A percentile compares a stretch with the other conserved stretches of the same genome.
Evolutionary conservation across 2,113 vertebrate genomes (phyloP).

Genomic region (Motacilla tschutschensis): DNA sequence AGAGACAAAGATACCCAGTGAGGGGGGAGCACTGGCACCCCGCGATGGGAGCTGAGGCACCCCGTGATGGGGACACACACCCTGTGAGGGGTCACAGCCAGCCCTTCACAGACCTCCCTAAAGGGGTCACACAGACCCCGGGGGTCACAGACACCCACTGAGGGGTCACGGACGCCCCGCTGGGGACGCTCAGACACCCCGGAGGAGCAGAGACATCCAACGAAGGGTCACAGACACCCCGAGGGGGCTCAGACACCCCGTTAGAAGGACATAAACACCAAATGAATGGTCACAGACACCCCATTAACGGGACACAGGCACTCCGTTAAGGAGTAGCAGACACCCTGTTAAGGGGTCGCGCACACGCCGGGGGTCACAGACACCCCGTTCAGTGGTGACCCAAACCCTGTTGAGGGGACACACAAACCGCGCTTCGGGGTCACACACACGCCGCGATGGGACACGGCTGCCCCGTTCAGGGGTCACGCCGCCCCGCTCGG

Average conservation of each 20-base stretch:
- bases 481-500: no score
- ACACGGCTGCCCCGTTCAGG: rapidly evolving
- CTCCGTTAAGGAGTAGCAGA: not conserved
- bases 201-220: rapidly evolving
- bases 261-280: not conserved
- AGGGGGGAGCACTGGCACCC: not conserved
- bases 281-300: not conserved
- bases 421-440: not conserved
- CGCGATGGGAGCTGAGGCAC: no score
- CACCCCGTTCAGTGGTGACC: no score
- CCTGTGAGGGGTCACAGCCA: not conserved
- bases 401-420: not conserved
- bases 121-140: no score
- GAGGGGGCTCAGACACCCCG: not conserved
- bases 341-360: no score
- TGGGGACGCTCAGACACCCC: not conserved
- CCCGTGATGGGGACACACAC: not conserved
- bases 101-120: not conserved
- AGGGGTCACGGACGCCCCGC: rapidly evolving
- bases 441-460: no score
- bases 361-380: not conserved
- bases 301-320: no score
- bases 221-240: no score
- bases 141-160: rapidly evolving
- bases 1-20: not conserved